Percentiles rank a stretch among this genome's conserved stretches.
Conservation (phyloP, 2,113 vertebrate species). For the Pachycephala philippinensis region DNA sequence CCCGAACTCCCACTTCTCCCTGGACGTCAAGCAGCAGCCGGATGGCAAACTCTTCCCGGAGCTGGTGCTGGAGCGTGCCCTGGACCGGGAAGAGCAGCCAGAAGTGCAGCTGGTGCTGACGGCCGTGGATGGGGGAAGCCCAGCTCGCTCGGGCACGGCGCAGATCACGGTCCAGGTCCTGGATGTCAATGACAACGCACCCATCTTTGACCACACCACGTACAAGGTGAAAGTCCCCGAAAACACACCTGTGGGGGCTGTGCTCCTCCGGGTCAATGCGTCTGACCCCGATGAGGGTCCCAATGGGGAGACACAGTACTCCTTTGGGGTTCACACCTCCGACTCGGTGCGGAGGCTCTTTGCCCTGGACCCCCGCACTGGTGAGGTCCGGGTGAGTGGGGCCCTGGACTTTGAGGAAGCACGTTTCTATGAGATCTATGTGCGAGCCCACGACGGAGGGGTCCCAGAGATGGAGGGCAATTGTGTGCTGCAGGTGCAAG, state of each 20-base stretch:
- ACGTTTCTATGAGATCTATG: constrained; percentile 80
- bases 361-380: constrained; percentile 69
- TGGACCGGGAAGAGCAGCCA: constrained; percentile 76
- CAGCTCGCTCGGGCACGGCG: constrained; percentile 69
- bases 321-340: constrained; percentile 77
- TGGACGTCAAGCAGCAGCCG: constrained; percentile 76
- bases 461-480: constrained; percentile 82
- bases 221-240: constrained; percentile 72
- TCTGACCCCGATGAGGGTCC: constrained; percentile 78
- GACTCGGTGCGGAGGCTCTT: constrained; percentile 72
- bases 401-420: constrained; percentile 80
- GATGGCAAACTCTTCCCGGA: constrained; percentile 79
- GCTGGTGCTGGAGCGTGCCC: constrained; percentile 75
- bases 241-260: constrained; percentile 64
- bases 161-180: constrained; percentile 78
- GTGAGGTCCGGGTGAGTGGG: constrained; percentile 75
- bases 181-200: constrained; percentile 84
- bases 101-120: constrained; percentile 76
- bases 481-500: constrained; percentile 75
- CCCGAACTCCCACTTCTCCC: constrained; percentile 71
- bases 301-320: constrained; percentile 79
- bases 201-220: constrained; percentile 68
- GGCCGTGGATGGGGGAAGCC: constrained; percentile 76
- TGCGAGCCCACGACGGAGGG: constrained; percentile 81
- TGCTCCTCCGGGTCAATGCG: constrained; percentile 74